These are phyloP conservation scores for Paramormyrops kingsleyae DNA, from an alignment of 2,113 vertebrate genomes.

Conservation along the genomic window DNA sequence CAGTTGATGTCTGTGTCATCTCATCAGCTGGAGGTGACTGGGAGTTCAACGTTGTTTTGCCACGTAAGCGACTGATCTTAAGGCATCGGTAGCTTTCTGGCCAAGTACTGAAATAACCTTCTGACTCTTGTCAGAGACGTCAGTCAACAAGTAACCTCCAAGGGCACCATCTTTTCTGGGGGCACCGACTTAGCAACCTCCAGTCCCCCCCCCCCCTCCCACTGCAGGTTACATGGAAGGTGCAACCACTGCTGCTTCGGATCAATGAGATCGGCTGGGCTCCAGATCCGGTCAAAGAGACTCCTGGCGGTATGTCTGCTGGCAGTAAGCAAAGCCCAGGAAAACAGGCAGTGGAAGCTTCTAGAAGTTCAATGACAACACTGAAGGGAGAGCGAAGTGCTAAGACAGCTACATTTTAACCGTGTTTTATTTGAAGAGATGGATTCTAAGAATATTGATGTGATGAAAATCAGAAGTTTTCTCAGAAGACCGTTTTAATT, in stretches of 20 bases:
- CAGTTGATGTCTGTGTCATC: neutral
- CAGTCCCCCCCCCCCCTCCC: too few relatives aligned
- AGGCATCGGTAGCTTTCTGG: neutral
- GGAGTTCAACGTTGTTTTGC: neutral
- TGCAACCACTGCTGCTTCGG: neutral
- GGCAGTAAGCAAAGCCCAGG: neutral
- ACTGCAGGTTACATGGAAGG: neutral
- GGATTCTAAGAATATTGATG: neutral
- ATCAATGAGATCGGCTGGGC: neutral
- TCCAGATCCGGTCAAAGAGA: neutral
- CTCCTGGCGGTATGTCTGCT: neutral
- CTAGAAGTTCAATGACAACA: neutral
- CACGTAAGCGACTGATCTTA: neutral
- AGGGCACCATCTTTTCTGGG: neutral
- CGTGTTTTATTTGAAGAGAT: neutral
- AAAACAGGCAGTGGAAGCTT: neutral
- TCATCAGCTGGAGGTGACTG: neutral
- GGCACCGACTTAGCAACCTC: neutral
- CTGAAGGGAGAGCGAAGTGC: neutral
- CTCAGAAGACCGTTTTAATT: neutral
- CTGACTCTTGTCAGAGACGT: neutral
- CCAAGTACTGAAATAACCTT: neutral
- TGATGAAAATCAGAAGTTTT: neutral
- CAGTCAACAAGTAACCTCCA: neutral
- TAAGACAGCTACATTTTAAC: neutral